A percentile compares a stretch with the other conserved stretches of the same genome.
phyloP scores from a whole-genome alignment of 2,113 vertebrate genomes.

The Toxotes chatareus region DNA sequence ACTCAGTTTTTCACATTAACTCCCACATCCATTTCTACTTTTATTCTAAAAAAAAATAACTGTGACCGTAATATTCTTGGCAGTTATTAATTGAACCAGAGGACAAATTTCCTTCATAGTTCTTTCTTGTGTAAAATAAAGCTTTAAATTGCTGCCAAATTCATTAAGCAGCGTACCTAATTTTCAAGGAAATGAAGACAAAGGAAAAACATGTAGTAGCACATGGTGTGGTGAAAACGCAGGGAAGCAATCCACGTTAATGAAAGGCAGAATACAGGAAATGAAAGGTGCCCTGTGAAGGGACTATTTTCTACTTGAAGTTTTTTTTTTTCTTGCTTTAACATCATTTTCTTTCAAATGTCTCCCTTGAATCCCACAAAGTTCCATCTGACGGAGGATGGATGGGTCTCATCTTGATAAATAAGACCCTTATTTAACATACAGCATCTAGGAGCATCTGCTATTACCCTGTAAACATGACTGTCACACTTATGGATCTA shows the following conservation, averaged over 20 bases:
- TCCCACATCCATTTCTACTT: not conserved
- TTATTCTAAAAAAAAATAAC: not conserved
- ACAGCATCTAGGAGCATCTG: conserved; percentile 40
- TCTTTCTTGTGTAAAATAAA: not conserved
- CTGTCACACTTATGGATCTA: conserved; percentile 54
- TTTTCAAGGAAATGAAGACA: not conserved
- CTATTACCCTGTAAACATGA: conserved; percentile 46
- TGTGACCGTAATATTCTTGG: not conserved
- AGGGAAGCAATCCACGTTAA: not conserved
- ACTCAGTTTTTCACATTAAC: not conserved
- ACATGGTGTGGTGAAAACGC: not conserved
- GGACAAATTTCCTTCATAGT: not conserved
- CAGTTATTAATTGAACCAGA: not conserved
- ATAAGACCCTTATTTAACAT: conserved; percentile 30
- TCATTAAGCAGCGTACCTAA: not conserved
- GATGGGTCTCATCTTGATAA: conserved; percentile 4
- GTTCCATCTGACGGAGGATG: conserved; percentile 1
- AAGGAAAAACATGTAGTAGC: not conserved
- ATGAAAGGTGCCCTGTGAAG: not conserved
- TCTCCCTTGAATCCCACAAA: not conserved
- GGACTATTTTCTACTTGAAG: not conserved
- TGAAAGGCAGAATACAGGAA: not conserved
- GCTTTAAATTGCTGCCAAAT: not conserved
- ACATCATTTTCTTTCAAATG: not conserved
- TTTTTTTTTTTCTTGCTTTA: not conserved